Conservation (phyloP, 1,140 invertebrate genomes). For the Orussus abietinus region DNA sequence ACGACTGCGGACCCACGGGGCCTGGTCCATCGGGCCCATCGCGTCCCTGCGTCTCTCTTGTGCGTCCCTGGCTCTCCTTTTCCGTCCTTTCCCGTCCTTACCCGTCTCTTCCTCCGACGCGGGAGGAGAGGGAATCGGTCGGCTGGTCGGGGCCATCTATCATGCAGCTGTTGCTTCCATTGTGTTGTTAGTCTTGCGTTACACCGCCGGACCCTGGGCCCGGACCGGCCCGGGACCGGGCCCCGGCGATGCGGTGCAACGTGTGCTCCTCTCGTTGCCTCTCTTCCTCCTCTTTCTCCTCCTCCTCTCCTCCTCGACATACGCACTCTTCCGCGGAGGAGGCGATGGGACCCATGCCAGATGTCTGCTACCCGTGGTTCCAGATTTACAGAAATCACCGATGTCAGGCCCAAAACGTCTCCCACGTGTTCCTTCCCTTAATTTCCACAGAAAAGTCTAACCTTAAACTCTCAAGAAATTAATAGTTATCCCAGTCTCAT, state of each 20-base stretch:
- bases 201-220: slow-evolving; percentile 21
- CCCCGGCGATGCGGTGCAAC: slow-evolving; percentile 36
- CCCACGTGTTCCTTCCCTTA: no score
- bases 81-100: no score
- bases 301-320: slow-evolving; percentile 14
- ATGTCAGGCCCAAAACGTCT: no score
- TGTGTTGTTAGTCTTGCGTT: slow-evolving; percentile 52
- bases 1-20: slow-evolving; percentile 25
- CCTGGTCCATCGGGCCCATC: no score
- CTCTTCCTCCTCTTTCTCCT: slow-evolving; percentile 13
- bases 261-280: slow-evolving; percentile 42
- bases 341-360: slow-evolving; percentile 24
- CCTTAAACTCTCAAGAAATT: no score
- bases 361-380: slow-evolving; percentile 14
- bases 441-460: no score
- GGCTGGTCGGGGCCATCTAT: slow-evolving; percentile 43
- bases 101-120: no score
- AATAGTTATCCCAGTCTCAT: no score
- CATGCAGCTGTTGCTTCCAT: slow-evolving; percentile 53
- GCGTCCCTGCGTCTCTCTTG: no score
- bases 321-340: slow-evolving; percentile 17
- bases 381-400: no score
- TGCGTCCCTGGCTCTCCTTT: no score
- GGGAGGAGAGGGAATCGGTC: slow-evolving; percentile 33
- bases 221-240: slow-evolving; percentile 1